Evolutionary conservation across 2,797 vertebrate species (phyloP).

Genomic region (Novumbra hubbsi): DNA sequence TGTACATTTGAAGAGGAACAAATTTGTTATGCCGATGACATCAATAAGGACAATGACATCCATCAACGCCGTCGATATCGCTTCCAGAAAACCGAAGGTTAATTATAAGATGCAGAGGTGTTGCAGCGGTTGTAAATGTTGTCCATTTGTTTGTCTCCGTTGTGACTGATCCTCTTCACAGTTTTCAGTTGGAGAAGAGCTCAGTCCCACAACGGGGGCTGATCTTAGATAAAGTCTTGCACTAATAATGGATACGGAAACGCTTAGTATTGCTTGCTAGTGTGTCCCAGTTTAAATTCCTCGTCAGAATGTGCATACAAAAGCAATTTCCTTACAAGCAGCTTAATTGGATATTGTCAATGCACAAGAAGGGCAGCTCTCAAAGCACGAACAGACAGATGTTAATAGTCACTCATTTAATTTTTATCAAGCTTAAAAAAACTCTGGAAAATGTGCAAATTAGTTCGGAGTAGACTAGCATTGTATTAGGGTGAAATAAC

Average conservation of each 20-base stretch:
- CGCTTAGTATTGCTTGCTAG: conserved; percentile 20
- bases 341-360: background rate
- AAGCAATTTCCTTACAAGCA: background rate
- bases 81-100: background rate
- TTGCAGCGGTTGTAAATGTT: background rate
- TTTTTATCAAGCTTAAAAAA: background rate
- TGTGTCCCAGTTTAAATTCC: conserved; percentile 2
- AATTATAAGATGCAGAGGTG: background rate
- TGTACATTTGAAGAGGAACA: background rate
- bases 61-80: background rate
- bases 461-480: background rate
- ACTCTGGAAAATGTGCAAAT: background rate
- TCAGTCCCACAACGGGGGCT: background rate
- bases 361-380: background rate
- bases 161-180: background rate
- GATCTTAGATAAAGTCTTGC: background rate
- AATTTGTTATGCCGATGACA: background rate
- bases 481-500: background rate
- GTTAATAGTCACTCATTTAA: background rate
- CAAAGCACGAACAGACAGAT: background rate
- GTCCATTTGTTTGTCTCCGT: background rate
- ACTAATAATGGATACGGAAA: background rate
- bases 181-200: background rate
- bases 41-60: background rate
- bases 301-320: background rate